These are phyloP conservation scores for Periparus ater DNA, from an alignment of 2,797 vertebrate genomes.

Conservation along the genomic window DNA sequence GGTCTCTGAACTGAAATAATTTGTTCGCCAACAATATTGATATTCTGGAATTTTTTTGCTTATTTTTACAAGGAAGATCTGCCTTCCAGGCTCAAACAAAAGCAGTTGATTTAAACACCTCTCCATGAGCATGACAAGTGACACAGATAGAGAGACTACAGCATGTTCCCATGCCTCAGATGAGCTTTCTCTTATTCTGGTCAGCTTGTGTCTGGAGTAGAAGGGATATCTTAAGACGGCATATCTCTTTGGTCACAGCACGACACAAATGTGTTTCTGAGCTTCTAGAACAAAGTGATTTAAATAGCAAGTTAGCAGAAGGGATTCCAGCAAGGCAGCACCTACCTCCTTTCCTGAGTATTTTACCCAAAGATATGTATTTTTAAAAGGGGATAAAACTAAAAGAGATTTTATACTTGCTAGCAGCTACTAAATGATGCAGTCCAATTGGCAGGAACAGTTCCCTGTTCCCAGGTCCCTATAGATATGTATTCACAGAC, in stretches of 20 bases:
- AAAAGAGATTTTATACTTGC: accelerated
- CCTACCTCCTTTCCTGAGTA: background rate
- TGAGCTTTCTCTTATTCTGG: background rate
- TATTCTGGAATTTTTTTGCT: background rate
- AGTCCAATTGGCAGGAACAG: background rate
- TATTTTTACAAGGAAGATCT: background rate
- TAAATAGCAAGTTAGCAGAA: background rate
- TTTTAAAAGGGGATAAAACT: background rate
- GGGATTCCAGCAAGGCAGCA: background rate
- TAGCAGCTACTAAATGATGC: background rate
- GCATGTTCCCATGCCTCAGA: background rate
- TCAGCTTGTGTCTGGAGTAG: background rate
- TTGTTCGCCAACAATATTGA: background rate
- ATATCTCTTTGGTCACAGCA: background rate
- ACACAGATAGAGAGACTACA: background rate
- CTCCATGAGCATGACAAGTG: background rate
- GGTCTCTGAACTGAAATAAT: background rate
- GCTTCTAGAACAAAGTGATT: background rate
- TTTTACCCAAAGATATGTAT: background rate
- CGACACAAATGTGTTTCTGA: background rate
- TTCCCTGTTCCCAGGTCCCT: background rate
- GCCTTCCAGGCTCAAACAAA: background rate
- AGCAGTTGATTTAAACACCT: background rate
- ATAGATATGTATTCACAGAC: background rate
- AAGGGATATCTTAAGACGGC: background rate